A percentile compares a stretch with the other conserved stretches of the same genome.
Conservation (phyloP, 2,113 vertebrate genomes). For the Ardeotis arabs region DNA sequence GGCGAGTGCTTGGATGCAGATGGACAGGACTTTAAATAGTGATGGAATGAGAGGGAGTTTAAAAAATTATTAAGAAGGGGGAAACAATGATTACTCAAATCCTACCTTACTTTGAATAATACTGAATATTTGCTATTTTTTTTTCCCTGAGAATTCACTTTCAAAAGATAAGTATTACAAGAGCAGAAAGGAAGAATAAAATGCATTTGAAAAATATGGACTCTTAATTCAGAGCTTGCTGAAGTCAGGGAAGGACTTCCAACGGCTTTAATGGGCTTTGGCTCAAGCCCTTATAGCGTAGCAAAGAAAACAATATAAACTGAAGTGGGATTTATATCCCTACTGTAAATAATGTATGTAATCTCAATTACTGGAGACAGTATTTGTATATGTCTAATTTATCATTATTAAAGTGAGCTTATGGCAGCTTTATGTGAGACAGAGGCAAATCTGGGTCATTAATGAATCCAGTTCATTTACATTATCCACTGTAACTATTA, state of each 20-base stretch:
- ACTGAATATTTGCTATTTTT: background rate
- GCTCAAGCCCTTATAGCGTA: background rate
- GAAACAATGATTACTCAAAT: background rate
- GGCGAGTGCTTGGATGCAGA: background rate
- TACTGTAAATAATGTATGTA: slow-evolving; percentile 51
- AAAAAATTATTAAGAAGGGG: background rate
- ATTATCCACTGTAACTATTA: background rate
- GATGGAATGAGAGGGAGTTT: background rate
- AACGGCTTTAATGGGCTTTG: slow-evolving; percentile 45
- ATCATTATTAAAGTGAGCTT: slow-evolving; percentile 56
- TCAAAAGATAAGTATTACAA: background rate
- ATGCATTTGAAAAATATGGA: background rate
- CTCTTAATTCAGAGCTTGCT: background rate
- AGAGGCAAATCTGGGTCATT: slow-evolving; percentile 22
- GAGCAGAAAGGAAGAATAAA: background rate
- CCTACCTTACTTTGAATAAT: background rate
- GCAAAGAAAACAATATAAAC: slow-evolving; percentile 50
- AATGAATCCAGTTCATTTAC: background rate
- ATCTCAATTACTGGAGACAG: slow-evolving; percentile 12
- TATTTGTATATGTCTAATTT: slow-evolving; percentile 8
- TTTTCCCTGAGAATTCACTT: background rate
- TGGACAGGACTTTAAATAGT: background rate
- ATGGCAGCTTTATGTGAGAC: slow-evolving; percentile 50
- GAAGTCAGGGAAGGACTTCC: background rate
- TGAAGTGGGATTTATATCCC: slow-evolving; percentile 38